phyloP scores from a whole-genome alignment of 2,888 invertebrate genomes.

The Epistrophe grossulariae region DNA sequence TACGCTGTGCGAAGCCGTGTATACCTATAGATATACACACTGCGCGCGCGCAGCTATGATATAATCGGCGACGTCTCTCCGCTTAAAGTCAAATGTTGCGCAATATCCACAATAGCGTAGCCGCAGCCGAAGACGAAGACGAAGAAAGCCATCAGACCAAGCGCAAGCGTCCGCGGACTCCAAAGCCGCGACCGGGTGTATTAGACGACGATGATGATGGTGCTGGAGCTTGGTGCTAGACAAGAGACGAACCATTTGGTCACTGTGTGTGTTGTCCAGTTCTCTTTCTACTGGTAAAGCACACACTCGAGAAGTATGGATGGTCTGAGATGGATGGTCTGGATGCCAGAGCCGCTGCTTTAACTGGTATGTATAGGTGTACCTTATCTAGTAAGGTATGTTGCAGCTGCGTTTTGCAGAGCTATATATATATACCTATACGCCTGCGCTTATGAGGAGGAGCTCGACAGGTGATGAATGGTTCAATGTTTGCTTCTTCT shows the following conservation, averaged over 20 bases:
- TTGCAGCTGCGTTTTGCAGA: slow-evolving; percentile 38
- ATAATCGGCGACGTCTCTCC: slow-evolving; percentile 76
- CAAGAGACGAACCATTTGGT: slow-evolving; percentile 73
- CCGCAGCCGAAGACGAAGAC: slow-evolving; percentile 22
- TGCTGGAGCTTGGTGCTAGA: slow-evolving; percentile 47
- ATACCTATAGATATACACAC: slow-evolving; percentile 20
- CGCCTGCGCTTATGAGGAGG: slow-evolving; percentile 58
- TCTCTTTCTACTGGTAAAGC: slow-evolving; percentile 57
- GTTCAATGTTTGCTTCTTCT: slow-evolving; percentile 57
- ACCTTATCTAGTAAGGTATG: slow-evolving; percentile 48
- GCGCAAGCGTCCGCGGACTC: slow-evolving; percentile 26
- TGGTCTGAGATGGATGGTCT: slow-evolving; percentile 67
- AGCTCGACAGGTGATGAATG: slow-evolving; percentile 74
- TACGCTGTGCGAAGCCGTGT: slow-evolving; percentile 73
- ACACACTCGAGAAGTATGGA: slow-evolving; percentile 57
- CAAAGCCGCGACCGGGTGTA: slow-evolving; percentile 25
- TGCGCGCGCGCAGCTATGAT: slow-evolving; percentile 68
- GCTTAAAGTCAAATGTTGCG: slow-evolving; percentile 76
- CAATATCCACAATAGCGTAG: slow-evolving; percentile 73
- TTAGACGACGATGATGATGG: slow-evolving; percentile 2
- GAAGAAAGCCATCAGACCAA: slow-evolving; percentile 41
- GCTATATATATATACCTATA: slow-evolving; percentile 11
- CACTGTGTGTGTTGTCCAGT: slow-evolving; percentile 62
- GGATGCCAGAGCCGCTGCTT: slow-evolving; percentile 35
- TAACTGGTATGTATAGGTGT: slow-evolving; percentile 55